phyloP scores from a whole-genome alignment of 2,113 vertebrate species.

The Upupa epops region DNA sequence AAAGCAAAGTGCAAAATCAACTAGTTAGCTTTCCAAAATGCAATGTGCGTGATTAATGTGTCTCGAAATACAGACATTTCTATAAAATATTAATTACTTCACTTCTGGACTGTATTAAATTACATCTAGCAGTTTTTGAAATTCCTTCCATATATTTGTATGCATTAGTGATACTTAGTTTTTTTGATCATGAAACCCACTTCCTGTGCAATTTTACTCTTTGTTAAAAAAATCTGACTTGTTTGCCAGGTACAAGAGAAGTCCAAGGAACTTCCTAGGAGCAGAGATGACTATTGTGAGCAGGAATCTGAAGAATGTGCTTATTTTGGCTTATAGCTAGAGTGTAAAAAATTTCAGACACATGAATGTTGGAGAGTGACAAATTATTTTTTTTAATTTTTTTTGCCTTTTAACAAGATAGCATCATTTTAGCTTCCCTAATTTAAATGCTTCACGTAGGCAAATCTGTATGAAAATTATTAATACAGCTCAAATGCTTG shows the following conservation, averaged over 20 bases:
- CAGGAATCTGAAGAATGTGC: conserved; percentile 68
- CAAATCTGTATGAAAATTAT: neutral
- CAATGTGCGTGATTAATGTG: conserved; percentile 51
- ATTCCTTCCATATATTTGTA: conserved; percentile 21
- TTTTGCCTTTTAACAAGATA: neutral
- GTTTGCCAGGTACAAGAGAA: conserved; percentile 43
- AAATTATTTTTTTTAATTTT: neutral
- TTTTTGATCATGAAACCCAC: conserved; percentile 27
- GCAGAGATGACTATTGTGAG: conserved; percentile 40
- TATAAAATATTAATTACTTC: conserved; percentile 62
- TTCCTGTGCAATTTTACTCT: conserved; percentile 14
- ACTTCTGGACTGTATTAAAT: conserved; percentile 50
- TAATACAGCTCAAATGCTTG: neutral
- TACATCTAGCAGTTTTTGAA: conserved; percentile 23
- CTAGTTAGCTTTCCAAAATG: conserved; percentile 3
- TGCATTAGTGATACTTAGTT: conserved; percentile 25
- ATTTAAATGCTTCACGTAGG: neutral
- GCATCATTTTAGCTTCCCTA: neutral
- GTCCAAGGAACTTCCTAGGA: conserved; percentile 46
- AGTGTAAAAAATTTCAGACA: conserved; percentile 58
- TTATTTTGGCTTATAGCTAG: conserved; percentile 57
- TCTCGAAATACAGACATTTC: conserved; percentile 47
- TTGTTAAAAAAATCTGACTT: conserved; percentile 44
- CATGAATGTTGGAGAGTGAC: conserved; percentile 6
- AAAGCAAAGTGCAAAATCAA: conserved; percentile 44